Conservation (phyloP, 2,113 vertebrate genomes). For the Hiodon alosoides region DNA sequence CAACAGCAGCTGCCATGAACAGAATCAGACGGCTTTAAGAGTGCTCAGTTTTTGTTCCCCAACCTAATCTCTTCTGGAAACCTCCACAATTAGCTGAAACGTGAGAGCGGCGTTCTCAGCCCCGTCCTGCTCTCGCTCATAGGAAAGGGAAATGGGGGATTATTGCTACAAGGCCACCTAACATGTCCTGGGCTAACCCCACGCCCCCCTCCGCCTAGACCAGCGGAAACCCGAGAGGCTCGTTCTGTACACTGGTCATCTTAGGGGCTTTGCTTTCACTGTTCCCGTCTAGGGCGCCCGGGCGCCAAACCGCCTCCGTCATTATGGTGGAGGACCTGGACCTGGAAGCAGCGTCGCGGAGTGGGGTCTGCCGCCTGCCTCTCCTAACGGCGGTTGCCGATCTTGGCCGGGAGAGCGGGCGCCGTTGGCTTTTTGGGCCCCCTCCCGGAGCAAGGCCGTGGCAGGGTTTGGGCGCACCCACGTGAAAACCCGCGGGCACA, state of each 20-base stretch:
- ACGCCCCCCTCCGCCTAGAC: neutral
- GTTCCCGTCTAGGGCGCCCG: no score
- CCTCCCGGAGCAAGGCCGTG: neutral
- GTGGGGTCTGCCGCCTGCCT: neutral
- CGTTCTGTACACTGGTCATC: no score
- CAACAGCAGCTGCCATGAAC: conserved; percentile 27
- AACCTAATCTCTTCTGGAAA: conserved; percentile 28
- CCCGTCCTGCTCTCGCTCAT: neutral
- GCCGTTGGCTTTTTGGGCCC: conserved; percentile 15
- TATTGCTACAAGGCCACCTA: conserved; percentile 17
- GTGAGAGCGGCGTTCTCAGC: conserved; percentile 9
- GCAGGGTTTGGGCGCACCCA: conserved; percentile 13
- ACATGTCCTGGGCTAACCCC: conserved; percentile 2
- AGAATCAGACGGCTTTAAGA: conserved; percentile 16
- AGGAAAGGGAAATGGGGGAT: neutral
- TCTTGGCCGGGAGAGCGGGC: conserved; percentile 25
- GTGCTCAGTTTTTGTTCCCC: conserved; percentile 10
- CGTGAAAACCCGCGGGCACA: conserved; percentile 11
- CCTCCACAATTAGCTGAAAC: conserved; percentile 28
- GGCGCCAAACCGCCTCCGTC: no score
- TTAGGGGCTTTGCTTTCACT: no score
- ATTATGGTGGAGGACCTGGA: no score
- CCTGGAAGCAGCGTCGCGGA: neutral
- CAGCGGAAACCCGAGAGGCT: neutral
- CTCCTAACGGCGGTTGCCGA: conserved; percentile 19